phyloP scores from a whole-genome alignment of 2,797 vertebrate genomes.

The Apodemus agrarius region DNA sequence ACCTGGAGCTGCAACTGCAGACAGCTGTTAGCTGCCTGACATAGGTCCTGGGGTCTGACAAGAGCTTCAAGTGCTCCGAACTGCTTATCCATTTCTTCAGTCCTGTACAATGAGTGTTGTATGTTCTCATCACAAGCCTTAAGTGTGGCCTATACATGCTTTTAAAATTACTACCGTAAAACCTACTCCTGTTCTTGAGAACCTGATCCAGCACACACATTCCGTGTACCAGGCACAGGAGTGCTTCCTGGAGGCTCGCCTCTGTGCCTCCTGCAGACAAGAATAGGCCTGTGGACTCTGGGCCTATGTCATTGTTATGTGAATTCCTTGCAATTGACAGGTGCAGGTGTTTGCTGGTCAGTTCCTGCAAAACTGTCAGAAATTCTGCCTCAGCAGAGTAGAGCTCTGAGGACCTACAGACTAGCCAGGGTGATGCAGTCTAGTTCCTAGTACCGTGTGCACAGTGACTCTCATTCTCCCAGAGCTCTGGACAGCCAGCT shows the following conservation, averaged over 20 bases:
- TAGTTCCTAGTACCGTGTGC: not conserved
- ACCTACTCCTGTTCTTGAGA: slow-evolving; percentile 13
- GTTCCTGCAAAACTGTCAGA: not conserved
- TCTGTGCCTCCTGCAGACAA: not conserved
- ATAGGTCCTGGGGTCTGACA: not conserved
- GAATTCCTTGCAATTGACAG: not conserved
- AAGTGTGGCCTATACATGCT: not conserved
- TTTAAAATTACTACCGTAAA: slow-evolving; percentile 20
- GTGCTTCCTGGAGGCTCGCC: not conserved
- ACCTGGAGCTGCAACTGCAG: not conserved
- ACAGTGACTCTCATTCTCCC: not conserved
- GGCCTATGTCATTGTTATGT: not conserved
- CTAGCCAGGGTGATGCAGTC: not conserved
- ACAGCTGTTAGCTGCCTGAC: not conserved
- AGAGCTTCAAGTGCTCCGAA: not conserved
- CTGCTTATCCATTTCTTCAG: not conserved
- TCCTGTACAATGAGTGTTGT: not conserved
- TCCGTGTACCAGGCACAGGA: not conserved
- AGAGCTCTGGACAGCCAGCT: not conserved
- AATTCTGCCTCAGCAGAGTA: not conserved
- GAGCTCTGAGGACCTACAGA: not conserved
- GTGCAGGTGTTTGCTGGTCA: not conserved
- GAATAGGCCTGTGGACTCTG: not conserved
- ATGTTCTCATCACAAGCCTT: slow-evolving; percentile 19
- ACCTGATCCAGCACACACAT: not conserved